Base-by-base conservation (phyloP, 2,888 invertebrate species). In the Andrena trimmerana region DNA sequence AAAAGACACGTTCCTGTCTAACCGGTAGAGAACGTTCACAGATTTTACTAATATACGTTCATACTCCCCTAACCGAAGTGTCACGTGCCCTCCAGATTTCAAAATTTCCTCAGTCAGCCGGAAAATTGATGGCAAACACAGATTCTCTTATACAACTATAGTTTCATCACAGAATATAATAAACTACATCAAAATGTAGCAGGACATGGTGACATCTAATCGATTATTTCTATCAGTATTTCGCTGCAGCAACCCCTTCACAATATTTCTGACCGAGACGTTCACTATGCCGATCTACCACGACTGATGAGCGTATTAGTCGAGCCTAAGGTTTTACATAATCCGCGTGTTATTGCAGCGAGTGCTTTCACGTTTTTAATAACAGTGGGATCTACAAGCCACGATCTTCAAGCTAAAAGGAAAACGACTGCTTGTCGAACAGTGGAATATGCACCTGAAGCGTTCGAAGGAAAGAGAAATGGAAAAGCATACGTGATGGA, bases 1-100 rank as follows among this genome's bases (percentile, higher is more conserved):
- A 80, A 85, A 82, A 78, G 79, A 75, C 80, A 83, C 70, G 76
- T 70, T 71, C 65, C 65, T 8, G 67, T 42, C 48, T 57, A 77
- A 86, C 83, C 67, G 83, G 72, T 76, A 76, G 68, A 73, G 68
- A 67, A 68, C 63, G 20, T 62, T 60, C 57, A 60, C 31, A 52
- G 63, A 83, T 68, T 78, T 75, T 72, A 27, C 20, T 13, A 42
- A 29, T 57, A 24, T 52, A 52, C 67, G 48, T 65, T 8, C 31
- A 6, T n/a, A 48, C 63, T 69, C 29, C 76, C 29, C 59, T 7
- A 42, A 71, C 76, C 29, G 24, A 42, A 36, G 4, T n/a, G n/a
- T 66, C 13, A 65, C 36, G n/a, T 57, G 66, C 54, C 66, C 54
- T 33, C 66, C 29, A 57, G 36, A 60, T 66, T 67, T 33, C 54